Base-by-base conservation (phyloP, 2,888 invertebrate species). In the Margaritifera margaritifera region DNA sequence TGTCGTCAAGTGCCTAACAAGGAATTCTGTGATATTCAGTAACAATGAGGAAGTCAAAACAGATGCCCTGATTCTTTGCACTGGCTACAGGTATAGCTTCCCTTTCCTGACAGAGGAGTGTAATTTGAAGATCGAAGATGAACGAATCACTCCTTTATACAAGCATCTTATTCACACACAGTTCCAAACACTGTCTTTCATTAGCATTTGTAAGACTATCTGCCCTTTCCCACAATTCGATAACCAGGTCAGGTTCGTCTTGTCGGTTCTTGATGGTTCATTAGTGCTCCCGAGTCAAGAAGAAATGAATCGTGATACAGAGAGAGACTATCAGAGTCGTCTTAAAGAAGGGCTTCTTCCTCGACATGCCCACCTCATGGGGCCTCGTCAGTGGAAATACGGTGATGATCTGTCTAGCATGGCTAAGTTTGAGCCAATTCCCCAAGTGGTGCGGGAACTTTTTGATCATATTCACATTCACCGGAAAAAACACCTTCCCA, bases 221-320 rank as follows among this genome's bases (percentile, higher is more conserved):
- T 94, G 94, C 87, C 95, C 96, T 0, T 95, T 96, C 88, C 94
- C 95, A 71, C 93, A 95, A 92, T 95, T 95, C 88, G 95, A 97
- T 86, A 87, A 88, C 51, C 96, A 96, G 92, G 94, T 95, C 1
- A 92, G 93, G 27, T 94, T 93, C 86, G 69, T 79, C 8, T 87
- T 94, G 54, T 91, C 92, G 52, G 93, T 92, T 54, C 92, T 95
- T 89, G 92, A 91, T 65, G 94, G 93, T 0, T 89, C 91, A 20
- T 92, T 93, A 81, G 80, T 89, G 18, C 90, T 95, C 20, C 95
- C 95, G 0, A 85, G 91, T 0, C 89, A 90, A 57, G 91, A 91
- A 42, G 91, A 92, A 81, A 95, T 95, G 95, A 84, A 91, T 1
- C 94, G 94, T 93, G 88, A 91, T 2, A 93, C 93, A 77, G 90